Evolutionary conservation across 2,888 invertebrate genomes (phyloP).

Genomic region (Zygothrica quintamaculata): DNA sequence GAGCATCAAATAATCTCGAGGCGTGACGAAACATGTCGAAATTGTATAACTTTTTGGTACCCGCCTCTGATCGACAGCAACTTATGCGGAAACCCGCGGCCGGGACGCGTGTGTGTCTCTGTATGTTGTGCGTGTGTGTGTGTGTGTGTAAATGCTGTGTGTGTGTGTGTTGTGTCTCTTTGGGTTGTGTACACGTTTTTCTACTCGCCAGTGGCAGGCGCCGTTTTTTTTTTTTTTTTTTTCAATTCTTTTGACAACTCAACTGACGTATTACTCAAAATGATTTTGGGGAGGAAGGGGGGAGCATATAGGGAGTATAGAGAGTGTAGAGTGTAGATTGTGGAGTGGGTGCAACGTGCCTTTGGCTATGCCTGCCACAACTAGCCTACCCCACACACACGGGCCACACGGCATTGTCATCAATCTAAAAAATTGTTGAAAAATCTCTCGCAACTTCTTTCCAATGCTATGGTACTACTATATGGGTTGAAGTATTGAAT

Average conservation of each 20-base stretch:
- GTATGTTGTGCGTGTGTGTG: constrained; percentile 45
- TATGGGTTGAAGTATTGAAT: constrained; percentile 3
- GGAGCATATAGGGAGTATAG: neutral
- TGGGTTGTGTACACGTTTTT: constrained; percentile 52
- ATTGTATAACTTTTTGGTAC: constrained; percentile 56
- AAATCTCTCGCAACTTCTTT: constrained; percentile 63
- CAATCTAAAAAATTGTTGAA: constrained; percentile 62
- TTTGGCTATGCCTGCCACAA: constrained; percentile 71
- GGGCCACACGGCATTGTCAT: constrained; percentile 56
- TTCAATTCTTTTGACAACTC: constrained; percentile 71
- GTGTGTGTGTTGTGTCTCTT: constrained; percentile 38
- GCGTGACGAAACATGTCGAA: constrained; percentile 75
- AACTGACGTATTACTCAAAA: constrained; percentile 70
- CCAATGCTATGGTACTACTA: constrained; percentile 11
- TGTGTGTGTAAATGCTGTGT: too few relatives aligned
- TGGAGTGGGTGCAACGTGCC: constrained; percentile 40
- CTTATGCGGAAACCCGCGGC: constrained; percentile 69
- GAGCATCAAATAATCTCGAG: constrained; percentile 60
- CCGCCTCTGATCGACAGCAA: constrained; percentile 72
- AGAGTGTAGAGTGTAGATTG: constrained; percentile 10
- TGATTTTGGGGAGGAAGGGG: too few relatives aligned
- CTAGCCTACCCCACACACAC: constrained; percentile 33
- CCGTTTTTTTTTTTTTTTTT: too few relatives aligned
- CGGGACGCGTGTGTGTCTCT: constrained; percentile 44
- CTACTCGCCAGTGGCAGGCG: constrained; percentile 49